These are phyloP conservation scores for Cettia cetti DNA, from an alignment of 2,113 vertebrate genomes.

Conservation along the genomic window DNA sequence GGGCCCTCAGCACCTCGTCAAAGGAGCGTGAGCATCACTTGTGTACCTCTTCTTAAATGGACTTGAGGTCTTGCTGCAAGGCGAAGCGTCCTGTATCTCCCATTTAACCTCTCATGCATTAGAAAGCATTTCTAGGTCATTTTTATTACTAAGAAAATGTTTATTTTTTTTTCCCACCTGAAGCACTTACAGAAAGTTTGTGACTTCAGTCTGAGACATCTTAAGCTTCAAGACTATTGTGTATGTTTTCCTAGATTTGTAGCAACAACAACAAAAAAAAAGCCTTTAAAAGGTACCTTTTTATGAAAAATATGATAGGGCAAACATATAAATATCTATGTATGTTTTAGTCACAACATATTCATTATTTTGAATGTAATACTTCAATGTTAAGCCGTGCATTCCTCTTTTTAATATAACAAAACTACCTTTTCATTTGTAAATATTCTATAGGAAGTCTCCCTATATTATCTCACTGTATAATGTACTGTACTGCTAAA, in stretches of 20 bases:
- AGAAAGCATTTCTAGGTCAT: constrained; percentile 18
- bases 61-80: constrained; percentile 20
- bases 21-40: background rate
- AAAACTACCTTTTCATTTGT: constrained; percentile 71
- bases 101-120: background rate
- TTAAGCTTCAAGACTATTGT: constrained; percentile 31
- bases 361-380: constrained; percentile 47
- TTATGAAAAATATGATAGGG: constrained; percentile 39
- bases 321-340: constrained; percentile 24
- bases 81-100: background rate
- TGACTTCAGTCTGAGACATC: constrained; percentile 25
- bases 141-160: constrained; percentile 20
- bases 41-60: constrained; percentile 8
- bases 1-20: background rate
- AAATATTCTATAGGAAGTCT: constrained; percentile 74
- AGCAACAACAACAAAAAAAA: background rate
- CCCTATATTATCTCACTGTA: constrained; percentile 73
- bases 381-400: constrained; percentile 55
- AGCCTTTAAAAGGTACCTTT: constrained; percentile 42
- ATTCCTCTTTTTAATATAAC: constrained; percentile 71
- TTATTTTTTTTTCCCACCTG: background rate
- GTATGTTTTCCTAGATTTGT: constrained; percentile 35
- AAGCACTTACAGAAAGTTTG: constrained; percentile 14
- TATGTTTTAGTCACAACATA: constrained; percentile 48
- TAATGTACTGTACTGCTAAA: constrained; percentile 79